Conservation (phyloP, 2,113 vertebrate species). For the Vulpes ferrilata region DNA sequence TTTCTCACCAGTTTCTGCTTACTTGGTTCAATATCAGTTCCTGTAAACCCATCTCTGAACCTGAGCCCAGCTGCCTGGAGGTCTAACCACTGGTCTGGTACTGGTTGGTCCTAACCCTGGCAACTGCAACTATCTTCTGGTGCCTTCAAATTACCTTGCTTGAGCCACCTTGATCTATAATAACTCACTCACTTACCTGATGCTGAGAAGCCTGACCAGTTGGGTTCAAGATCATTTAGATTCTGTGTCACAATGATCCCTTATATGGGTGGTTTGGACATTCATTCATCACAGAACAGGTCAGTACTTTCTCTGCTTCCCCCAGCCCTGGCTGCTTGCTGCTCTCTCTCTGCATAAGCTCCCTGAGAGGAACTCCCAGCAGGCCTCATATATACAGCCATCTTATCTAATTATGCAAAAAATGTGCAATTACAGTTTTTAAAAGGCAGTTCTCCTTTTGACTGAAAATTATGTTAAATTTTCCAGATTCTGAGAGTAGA, state of each 20-base stretch:
- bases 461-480: conserved; percentile 35
- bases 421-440: background rate
- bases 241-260: background rate
- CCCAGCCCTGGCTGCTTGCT: too few species aligned
- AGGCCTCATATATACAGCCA: background rate
- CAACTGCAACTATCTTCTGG: background rate
- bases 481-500: background rate
- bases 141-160: background rate
- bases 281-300: background rate
- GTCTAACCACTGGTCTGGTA: background rate
- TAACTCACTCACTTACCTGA: background rate
- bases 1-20: background rate
- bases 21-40: background rate
- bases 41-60: background rate
- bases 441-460: background rate
- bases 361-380: background rate
- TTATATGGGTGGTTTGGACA: background rate
- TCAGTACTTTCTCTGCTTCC: background rate
- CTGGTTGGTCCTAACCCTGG: background rate
- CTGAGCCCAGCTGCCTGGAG: background rate
- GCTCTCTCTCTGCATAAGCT: background rate
- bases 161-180: background rate
- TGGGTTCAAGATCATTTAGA: background rate
- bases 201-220: background rate
- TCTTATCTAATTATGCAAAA: background rate